Evolutionary conservation across 1,140 invertebrate species (phyloP), one percentile per base, ranked within the genome.

Genomic region (Drosophila mojavensis): DNA sequence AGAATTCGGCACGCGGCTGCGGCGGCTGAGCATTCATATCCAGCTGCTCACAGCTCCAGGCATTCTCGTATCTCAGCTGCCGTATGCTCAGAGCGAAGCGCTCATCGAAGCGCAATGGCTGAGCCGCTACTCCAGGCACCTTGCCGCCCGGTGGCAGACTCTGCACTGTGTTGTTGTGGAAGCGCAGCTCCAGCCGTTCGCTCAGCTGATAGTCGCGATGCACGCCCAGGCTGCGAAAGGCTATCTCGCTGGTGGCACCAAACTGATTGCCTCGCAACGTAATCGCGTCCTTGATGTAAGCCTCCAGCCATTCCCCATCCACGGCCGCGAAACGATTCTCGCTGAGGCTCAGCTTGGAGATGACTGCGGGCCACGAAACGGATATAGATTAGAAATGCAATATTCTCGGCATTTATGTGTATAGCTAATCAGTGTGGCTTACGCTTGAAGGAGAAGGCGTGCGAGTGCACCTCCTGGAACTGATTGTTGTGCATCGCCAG

Each of bases 401-500:
- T 20, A 26, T 10, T 7, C 20, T 11, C 0, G 4, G 53, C 20
- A 17, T 30, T n/a, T 6, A 17, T 45, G 15, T 17, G n/a, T 5
- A 11, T 2, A 10, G 17, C 11, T 33, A 11, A 43, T 10, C 5
- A 28, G 7, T 26, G 17, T 10, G 4, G 71, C 83, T 79, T 78
- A 92, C 91, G 79, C 67, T 90, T 91, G 30, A 92, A 92, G 54
- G 94, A 93, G 76, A 96, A 94, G 1, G 94, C 95, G 2, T 93
- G 93, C 4, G 93, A 91, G 55, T 92, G 84, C 7, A 94, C 69
- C 41, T 90, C 93, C 10, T 93, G 92, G n/a, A 95, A 93, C 1
- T 89, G 80, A 85, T 95, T 95, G 80, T 95, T 95, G 45, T 94
- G 93, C 75, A 97, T 94, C 15, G 94, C 92, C 39, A 97, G 94